These are phyloP conservation scores for Sclerodermus sp. DNA, from an alignment of 2,888 invertebrate genomes.

Conservation along the genomic window DNA sequence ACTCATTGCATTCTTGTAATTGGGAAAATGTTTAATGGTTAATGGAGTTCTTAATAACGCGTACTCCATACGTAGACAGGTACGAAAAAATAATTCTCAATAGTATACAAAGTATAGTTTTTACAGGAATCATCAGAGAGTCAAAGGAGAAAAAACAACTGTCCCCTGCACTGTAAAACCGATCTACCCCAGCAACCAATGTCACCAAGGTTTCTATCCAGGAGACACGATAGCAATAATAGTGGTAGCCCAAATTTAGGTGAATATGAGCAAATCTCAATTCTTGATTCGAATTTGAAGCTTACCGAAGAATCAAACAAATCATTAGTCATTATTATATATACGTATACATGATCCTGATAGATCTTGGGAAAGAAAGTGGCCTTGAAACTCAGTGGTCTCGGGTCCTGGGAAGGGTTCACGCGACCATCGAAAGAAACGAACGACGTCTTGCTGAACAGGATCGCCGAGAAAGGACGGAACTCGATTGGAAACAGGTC, in stretches of 20 bases:
- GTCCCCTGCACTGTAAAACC: conserved; percentile 43
- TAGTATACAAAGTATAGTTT: too few relatives aligned
- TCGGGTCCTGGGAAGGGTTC: conserved; percentile 70
- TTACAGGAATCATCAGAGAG: conserved; percentile 31
- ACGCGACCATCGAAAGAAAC: conserved; percentile 77
- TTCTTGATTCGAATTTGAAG: not conserved
- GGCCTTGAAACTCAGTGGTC: conserved; percentile 68
- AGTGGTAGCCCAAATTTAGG: conserved; percentile 40
- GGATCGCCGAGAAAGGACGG: conserved; percentile 76
- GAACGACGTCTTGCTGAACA: conserved; percentile 78
- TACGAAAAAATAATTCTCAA: too few relatives aligned
- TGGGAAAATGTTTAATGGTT: too few relatives aligned
- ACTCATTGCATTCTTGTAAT: not conserved
- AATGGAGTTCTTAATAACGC: too few relatives aligned
- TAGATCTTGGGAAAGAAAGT: conserved; percentile 44
- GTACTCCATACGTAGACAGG: too few relatives aligned
- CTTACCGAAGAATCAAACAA: not conserved
- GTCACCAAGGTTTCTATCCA: conserved; percentile 35
- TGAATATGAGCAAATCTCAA: conserved; percentile 12
- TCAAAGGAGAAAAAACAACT: conserved; percentile 37
- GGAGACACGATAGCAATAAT: conserved; percentile 31
- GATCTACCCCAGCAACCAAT: conserved; percentile 34
- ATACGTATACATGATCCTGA: too few relatives aligned
- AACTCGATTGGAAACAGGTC: conserved; percentile 79
- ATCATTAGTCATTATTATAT: not conserved